Evolutionary conservation across 1,140 invertebrate species (phyloP), one percentile per base, ranked within the genome.

Genomic region (Brachionus calyciflorus): DNA sequence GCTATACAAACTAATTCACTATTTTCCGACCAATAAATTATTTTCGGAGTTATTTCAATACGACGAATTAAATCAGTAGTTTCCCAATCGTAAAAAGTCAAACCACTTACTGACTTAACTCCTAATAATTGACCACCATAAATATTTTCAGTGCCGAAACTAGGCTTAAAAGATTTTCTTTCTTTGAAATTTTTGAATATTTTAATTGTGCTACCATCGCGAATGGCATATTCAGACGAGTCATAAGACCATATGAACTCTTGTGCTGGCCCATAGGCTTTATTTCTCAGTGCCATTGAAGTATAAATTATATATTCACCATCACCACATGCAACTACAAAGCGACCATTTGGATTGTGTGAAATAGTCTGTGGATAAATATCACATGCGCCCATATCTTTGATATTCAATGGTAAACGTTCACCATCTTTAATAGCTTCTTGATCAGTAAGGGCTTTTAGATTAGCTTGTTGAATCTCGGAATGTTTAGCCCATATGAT

Each of bases 251-350:
- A 99, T 0, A 98, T 96, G 86, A 99, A 99, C 85, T 99, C 96
- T 77, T 97, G 92, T 0, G 95, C 96, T 4, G 93, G 91, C 3
- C 97, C 97, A 84, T 98, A 99, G 10, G 94, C 94, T 84, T 99
- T 99, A 84, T 99, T 99, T 51, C 97, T 89, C 40, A 99, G 86
- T 0, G 95, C 96, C 93, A 99, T 97, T 0, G 96, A 94, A 0
- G 97, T 99, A 84, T 99, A 99, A 79, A 99, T 98, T 14, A 99
- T 99, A 83, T 98, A 99, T 84, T 99, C 97, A 0, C 96, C 97
- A 86, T 99, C 97, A 9, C 97, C 97, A 85, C 97, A 99, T 7
- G 99, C 96, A 3, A 98, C 96, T 1, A 99, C 91, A 86, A 99
- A 99, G 55, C 89, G 89, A 49, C 97, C 97, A 86, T 99, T 99